Conservation (phyloP, 1,140 invertebrate genomes). For the Pseudomyrmex concolor region DNA sequence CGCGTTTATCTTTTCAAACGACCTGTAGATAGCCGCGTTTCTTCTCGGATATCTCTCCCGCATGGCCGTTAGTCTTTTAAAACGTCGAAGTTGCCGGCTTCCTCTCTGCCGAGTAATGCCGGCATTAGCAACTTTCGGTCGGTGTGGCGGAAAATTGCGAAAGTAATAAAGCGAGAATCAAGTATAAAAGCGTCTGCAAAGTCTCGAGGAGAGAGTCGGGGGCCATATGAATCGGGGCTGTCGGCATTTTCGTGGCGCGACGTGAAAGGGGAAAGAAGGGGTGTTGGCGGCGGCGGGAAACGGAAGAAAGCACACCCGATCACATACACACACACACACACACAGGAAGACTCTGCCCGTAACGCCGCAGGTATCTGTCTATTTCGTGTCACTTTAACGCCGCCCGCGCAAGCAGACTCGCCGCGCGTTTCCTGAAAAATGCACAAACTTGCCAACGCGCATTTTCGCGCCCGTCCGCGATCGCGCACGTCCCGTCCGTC, state of each 20-base stretch:
- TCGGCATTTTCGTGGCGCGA: constrained; percentile 32
- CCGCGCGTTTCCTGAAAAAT: constrained; percentile 60
- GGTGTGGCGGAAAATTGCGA: constrained; percentile 47
- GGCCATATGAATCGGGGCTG: constrained; percentile 32
- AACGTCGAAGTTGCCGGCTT: constrained; percentile 51
- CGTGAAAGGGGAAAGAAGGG: background rate
- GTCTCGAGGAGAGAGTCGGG: background rate
- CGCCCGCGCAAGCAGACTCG: background rate
- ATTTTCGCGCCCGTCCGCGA: constrained; percentile 50
- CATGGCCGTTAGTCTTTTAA: constrained; percentile 55
- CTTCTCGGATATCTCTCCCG: constrained; percentile 35
- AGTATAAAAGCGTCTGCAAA: background rate
- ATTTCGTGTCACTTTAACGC: constrained; percentile 45
- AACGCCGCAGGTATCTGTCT: constrained; percentile 43
- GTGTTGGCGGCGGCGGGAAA: background rate
- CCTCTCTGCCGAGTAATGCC: constrained; percentile 22
- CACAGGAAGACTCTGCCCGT: background rate
- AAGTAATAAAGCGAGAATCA: constrained; percentile 42
- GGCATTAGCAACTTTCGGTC: constrained; percentile 54
- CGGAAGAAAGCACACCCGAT: constrained; percentile 22
- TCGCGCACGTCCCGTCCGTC: constrained; percentile 45
- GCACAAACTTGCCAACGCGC: constrained; percentile 41
- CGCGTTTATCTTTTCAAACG: constrained; percentile 30
- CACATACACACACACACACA: background rate
- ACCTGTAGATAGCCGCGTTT: constrained; percentile 29